A percentile compares a stretch with the other conserved stretches of the same genome.
Evolutionary conservation across 2,797 vertebrate genomes (phyloP).

Genomic region (Emydoidea blandingii): DNA sequence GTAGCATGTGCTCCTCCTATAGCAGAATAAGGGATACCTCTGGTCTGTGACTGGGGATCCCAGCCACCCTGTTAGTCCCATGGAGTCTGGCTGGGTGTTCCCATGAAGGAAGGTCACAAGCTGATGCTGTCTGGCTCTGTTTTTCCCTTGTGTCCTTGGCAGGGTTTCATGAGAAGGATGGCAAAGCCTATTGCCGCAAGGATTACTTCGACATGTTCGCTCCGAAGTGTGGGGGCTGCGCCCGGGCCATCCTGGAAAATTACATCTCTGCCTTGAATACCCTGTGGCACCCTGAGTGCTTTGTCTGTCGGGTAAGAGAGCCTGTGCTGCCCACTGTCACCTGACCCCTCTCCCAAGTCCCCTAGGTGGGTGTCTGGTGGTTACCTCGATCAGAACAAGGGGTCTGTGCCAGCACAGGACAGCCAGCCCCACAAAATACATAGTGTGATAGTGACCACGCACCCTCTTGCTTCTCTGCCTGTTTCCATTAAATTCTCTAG

Average conservation of each 20-base stretch:
- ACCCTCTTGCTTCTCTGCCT: constrained; percentile 37
- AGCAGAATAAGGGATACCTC: not conserved
- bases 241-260: constrained; percentile 97
- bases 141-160: not conserved
- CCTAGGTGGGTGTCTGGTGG: not conserved
- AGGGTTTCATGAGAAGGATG: constrained; percentile 99
- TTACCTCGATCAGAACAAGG: not conserved
- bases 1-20: not conserved
- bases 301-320: constrained; percentile 94
- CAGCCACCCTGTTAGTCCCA: fast-evolving
- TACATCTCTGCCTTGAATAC: constrained; percentile 98
- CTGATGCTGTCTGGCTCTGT: constrained; percentile 35
- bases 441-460: constrained; percentile 10
- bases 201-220: constrained; percentile 99
- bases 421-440: constrained; percentile 5
- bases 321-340: not conserved
- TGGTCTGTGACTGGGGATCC: not conserved
- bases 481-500: constrained; percentile 19
- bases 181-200: constrained; percentile 97
- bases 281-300: constrained; percentile 98
- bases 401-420: not conserved
- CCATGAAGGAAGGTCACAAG: not conserved
- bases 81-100: not conserved
- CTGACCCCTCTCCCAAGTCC: not conserved
- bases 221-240: constrained; percentile 97